phyloP scores from a whole-genome alignment of 30 jellyfish, hydroid and myxozoan species.

The Pseudorhiza aurosa region DNA sequence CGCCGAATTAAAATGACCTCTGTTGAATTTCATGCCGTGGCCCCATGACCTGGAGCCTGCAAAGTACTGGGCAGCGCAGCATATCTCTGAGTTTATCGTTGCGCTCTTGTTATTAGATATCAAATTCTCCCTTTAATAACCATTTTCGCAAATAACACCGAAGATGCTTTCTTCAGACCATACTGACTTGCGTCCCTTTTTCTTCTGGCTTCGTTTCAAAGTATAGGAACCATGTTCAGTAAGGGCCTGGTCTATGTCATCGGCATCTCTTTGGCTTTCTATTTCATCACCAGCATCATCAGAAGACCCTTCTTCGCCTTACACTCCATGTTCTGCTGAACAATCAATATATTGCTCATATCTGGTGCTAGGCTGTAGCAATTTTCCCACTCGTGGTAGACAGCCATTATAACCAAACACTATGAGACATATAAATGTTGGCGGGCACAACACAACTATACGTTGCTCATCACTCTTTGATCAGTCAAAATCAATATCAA shows the following conservation, averaged over 20 bases:
- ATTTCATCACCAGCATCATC: constrained; percentile 1
- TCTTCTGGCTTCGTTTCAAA: constrained; percentile 14
- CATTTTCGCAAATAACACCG: constrained; percentile 3
- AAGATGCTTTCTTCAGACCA: constrained; percentile 4
- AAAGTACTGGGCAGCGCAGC: background rate
- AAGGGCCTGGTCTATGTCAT: constrained; percentile 1
- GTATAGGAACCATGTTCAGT: background rate
- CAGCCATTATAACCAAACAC: constrained; percentile 3
- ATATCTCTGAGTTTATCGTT: background rate
- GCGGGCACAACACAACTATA: constrained; percentile 15
- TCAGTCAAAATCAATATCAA: constrained; percentile 3
- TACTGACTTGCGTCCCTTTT: constrained; percentile 10
- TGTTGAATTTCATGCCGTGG: no score
- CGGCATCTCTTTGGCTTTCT: no score
- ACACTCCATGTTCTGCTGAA: background rate
- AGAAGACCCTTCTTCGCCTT: background rate
- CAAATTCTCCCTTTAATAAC: background rate
- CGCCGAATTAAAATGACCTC: no score
- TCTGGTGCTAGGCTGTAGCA: background rate
- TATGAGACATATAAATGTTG: constrained; percentile 2
- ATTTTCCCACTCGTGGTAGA: background rate
- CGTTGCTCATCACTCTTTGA: constrained; percentile 3
- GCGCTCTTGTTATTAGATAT: background rate
- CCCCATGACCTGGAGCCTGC: background rate
- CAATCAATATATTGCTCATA: background rate